phyloP scores from a whole-genome alignment of 2,113 vertebrate genomes.

The Chunga burmeisteri region DNA sequence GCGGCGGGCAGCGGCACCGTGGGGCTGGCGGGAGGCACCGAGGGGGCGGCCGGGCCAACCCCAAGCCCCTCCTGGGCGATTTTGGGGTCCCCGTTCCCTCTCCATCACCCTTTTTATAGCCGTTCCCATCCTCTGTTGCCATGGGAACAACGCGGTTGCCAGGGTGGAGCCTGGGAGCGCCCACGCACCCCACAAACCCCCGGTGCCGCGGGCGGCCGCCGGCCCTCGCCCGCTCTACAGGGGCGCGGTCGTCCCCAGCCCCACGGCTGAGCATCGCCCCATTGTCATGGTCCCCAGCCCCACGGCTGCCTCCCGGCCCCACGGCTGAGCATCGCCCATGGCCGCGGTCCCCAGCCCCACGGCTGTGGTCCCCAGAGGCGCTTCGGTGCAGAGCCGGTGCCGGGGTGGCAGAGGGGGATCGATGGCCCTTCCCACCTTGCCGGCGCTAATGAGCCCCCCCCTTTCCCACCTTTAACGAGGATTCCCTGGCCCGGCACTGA shows the following conservation, averaged over 20 bases:
- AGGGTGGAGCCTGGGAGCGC: not conserved
- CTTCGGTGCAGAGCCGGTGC: too few species aligned
- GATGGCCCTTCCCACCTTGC: not conserved
- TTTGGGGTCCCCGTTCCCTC: not conserved
- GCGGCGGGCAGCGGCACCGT: too few species aligned
- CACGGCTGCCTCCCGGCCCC: not conserved
- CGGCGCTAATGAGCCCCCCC: not conserved
- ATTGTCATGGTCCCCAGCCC: not conserved
- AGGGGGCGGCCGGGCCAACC: not conserved
- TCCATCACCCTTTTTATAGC: not conserved
- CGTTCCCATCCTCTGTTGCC: not conserved
- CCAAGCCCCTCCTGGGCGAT: not conserved
- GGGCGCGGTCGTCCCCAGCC: not conserved
- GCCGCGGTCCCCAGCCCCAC: not conserved
- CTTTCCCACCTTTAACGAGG: too few species aligned
- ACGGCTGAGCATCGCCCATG: not conserved
- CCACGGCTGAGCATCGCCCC: not conserved
- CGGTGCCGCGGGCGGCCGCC: not conserved
- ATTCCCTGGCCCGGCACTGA: not conserved
- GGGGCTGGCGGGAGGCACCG: not conserved
- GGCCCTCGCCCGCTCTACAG: too few species aligned
- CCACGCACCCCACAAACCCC: not conserved
- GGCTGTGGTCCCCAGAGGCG: too few species aligned
- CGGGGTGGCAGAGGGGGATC: too few species aligned
- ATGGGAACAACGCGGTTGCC: not conserved